Conservation (phyloP, 1,140 invertebrate genomes). For the Eriosoma lanigerum region DNA sequence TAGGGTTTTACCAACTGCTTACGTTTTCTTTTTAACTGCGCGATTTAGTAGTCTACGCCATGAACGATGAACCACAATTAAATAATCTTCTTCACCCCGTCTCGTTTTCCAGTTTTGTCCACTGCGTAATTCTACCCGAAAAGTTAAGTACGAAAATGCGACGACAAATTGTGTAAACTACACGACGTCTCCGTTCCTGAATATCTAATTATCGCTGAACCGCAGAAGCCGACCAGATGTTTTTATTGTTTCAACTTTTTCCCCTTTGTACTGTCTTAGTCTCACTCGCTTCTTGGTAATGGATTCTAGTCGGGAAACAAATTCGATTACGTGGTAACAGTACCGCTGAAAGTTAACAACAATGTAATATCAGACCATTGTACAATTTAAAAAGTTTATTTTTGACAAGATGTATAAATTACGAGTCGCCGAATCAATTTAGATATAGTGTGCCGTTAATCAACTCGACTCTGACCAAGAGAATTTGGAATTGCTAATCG, state of each 20-base stretch:
- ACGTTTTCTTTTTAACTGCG: conserved; percentile 5
- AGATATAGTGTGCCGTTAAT: neutral
- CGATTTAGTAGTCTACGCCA: neutral
- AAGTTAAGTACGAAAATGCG: conserved; percentile 33
- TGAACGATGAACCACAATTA: conserved; percentile 15
- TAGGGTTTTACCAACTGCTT: neutral
- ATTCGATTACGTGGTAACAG: conserved; percentile 48
- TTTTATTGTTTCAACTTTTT: conserved; percentile 51
- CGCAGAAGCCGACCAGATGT: conserved; percentile 39
- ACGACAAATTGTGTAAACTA: conserved; percentile 39
- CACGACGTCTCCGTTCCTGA: conserved; percentile 26
- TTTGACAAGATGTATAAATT: conserved; percentile 3
- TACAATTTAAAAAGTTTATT: conserved; percentile 43
- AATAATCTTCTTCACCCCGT: neutral
- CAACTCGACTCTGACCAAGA: neutral
- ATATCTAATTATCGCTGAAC: conserved; percentile 48
- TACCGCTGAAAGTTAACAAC: conserved; percentile 17
- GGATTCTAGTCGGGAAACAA: conserved; percentile 40
- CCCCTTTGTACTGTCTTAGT: conserved; percentile 1
- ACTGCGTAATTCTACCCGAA: conserved; percentile 39
- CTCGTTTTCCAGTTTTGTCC: conserved; percentile 21
- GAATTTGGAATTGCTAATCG: neutral
- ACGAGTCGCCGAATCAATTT: neutral
- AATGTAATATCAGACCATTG: neutral
- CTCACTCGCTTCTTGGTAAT: conserved; percentile 20